Base-by-base conservation (phyloP, 2,797 vertebrate genomes). In the Megaceryle alcyon region DNA sequence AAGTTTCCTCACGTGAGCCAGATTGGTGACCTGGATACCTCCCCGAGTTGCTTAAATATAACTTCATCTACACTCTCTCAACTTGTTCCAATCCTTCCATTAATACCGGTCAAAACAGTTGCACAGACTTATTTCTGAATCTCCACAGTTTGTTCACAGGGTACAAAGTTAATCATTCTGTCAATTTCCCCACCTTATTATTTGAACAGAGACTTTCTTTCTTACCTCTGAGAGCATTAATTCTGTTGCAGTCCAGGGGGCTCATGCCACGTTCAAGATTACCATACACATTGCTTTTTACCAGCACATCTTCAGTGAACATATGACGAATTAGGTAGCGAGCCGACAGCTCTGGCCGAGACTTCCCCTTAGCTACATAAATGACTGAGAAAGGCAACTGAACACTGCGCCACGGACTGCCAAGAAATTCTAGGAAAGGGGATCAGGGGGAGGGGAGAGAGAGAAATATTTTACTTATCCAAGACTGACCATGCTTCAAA, bases 201-300 rank as follows among this genome's bases (percentile, higher is more conserved):
- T 20, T 14, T 56, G 28, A 69, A 54, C 26, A 56, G 20, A 86
- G 39, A 53, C 56, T 78, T 76, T 71, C 26, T 65, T 75, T 29
- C 96, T 95, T 90, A 98, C 98, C 98, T 98, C 97, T 96, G 31
- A 99, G 97, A 75, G 98, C 98, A 28, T 78, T 87, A 81, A 98
- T 98, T 93, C 71, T 98, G 82, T 98, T 98, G 90, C 83, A 68
- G 75, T 98, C 97, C 80, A 98, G 95, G 3, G 98, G 96, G 72
- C 53, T 95, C 76, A 98, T 94, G 43, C 98, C 98, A 60, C 73
- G 92, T 10, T 95, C 90, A 37, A 79, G 15, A 43, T 92, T 98
- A 18, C 98, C 98, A 73, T 98, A 98, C 1, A 98, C 97, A 0
- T 97, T 98, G 95, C 98, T 98, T 93, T 89, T 97, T 14, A 98